phyloP scores from a whole-genome alignment of 2,113 vertebrate species.

The Corydoras maculifer region DNA sequence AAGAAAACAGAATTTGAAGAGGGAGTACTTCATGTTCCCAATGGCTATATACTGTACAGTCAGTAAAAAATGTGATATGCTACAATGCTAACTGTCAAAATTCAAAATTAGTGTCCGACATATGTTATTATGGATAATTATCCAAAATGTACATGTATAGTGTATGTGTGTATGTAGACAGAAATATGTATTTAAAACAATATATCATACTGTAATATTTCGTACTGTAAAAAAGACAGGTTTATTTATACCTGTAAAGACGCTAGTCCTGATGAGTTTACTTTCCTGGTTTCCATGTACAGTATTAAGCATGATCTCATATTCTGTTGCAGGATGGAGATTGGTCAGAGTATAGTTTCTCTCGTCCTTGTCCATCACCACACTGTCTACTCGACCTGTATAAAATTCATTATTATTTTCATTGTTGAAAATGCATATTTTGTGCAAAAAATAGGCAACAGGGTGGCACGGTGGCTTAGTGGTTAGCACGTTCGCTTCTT shows the following conservation, averaged over 20 bases:
- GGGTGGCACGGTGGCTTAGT: too few species aligned
- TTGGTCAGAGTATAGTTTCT: conserved; percentile 74
- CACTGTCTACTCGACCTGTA: conserved; percentile 80
- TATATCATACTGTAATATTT: background rate
- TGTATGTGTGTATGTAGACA: too few species aligned
- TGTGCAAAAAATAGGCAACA: background rate
- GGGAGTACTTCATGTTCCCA: background rate
- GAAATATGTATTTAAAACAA: background rate
- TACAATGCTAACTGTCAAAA: background rate
- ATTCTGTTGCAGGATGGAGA: conserved; percentile 84
- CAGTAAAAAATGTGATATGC: background rate
- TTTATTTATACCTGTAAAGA: conserved; percentile 77
- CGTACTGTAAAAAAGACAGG: background rate
- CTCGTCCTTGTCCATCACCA: conserved; percentile 75
- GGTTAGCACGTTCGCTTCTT: too few species aligned
- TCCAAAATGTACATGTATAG: background rate
- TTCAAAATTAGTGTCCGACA: background rate
- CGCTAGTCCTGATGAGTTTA: conserved; percentile 67
- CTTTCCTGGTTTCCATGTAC: conserved; percentile 84
- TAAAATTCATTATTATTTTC: background rate
- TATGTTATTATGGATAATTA: background rate
- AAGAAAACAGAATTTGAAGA: background rate
- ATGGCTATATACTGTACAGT: background rate
- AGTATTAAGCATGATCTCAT: conserved; percentile 79
- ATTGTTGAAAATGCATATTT: background rate